Evolutionary conservation across 2,797 vertebrate species (phyloP).

Genomic region (Bradypodion ventrale): DNA sequence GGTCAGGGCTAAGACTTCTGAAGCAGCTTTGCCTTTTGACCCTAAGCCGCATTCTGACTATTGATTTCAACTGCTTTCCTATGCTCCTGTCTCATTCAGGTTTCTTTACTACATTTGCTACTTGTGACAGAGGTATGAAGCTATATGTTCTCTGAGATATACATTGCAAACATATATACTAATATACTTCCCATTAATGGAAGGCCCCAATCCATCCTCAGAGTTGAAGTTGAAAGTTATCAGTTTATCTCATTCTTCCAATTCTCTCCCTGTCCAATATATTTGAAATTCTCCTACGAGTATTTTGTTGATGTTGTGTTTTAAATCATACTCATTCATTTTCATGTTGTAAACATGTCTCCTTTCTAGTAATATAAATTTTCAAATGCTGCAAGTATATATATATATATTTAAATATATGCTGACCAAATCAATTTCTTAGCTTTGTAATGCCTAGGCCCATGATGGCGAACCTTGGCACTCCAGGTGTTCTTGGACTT

Average conservation of each 20-base stretch:
- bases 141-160: neutral
- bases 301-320: neutral
- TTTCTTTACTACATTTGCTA: neutral
- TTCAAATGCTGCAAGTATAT: neutral
- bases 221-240: neutral
- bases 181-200: neutral
- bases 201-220: neutral
- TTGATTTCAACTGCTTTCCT: neutral
- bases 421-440: no score
- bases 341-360: neutral
- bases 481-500: no score
- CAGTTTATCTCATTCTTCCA: neutral
- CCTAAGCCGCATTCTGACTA: neutral
- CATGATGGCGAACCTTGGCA: no score
- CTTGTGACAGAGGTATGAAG: neutral
- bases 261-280: neutral
- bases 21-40: conserved; percentile 3
- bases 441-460: no score
- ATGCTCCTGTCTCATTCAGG: neutral
- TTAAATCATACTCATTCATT: neutral
- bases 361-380: neutral
- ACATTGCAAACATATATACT: neutral
- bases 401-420: no score
- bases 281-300: neutral
- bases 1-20: neutral